Evolutionary conservation across 2,888 invertebrate species (phyloP), one percentile per base, ranked within the genome.

Genomic region (Agapostemon virescens): DNA sequence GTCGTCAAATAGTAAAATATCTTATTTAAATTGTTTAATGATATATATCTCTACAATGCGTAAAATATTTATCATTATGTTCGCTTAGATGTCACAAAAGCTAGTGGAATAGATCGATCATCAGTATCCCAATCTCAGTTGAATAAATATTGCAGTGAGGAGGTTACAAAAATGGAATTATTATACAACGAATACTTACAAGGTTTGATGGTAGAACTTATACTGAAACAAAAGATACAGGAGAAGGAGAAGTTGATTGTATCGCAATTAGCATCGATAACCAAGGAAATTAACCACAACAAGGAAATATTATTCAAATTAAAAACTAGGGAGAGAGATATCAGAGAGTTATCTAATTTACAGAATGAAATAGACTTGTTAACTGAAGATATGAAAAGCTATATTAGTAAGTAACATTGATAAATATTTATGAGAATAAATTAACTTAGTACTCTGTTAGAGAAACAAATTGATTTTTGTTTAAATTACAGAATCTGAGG

Each of bases 161-260:
- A 81, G 1, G 85, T 87, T 13, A 49, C 71, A 13, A 89, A 90
- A 30, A 64, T 88, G 17, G 72, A 72, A 63, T 68, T 85, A 13
- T 69, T 87, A 38, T 90, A 89, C 6, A 84, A 90, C 52, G 83
- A 86, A 71, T 88, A 88, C 72, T 81, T 90, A 2, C 87, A 84
- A 61, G 69, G 83, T 0, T 67, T 75, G 9, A 79, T 85, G 82
- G 70, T 69, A 3, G 74, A 87, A 52, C 70, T 86, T n/a, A 70
- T 89, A 40, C 63, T 88, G 52, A 84, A 83, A 49, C 84, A 80
- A n/a, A 89, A 84, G n/a, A 40, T 74, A 0, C 74, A 85, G n/a
- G 84, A 89, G 26, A 77, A 67, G 1, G 81, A 83, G 7, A 79
- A 81, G 23, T 42, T 58, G 5, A 79, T 85, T n/a, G 9, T 78